phyloP scores from a whole-genome alignment of 2,113 vertebrate genomes.

The Garra rufa region DNA sequence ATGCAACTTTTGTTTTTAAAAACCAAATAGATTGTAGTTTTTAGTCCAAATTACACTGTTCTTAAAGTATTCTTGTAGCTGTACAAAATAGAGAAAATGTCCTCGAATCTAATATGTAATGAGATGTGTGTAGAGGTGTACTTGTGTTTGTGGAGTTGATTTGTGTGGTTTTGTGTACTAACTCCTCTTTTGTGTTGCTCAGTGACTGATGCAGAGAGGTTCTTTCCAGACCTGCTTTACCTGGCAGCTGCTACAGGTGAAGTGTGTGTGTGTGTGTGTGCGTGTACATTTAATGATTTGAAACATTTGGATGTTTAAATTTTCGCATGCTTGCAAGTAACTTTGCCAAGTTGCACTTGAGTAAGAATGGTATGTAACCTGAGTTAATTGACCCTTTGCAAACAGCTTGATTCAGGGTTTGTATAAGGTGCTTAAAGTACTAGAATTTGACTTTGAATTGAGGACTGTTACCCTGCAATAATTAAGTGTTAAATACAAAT shows the following conservation, averaged over 20 bases:
- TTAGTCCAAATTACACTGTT: conserved; percentile 23
- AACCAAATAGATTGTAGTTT: conserved; percentile 17
- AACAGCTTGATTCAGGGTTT: too few species aligned
- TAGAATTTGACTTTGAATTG: too few species aligned
- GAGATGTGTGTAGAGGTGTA: neutral
- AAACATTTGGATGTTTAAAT: too few species aligned
- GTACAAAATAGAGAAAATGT: conserved; percentile 6
- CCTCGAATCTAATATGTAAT: conserved; percentile 1
- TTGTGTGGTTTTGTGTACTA: neutral
- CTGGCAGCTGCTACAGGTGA: conserved; percentile 11
- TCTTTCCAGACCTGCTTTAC: conserved; percentile 9
- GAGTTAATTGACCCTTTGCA: too few species aligned
- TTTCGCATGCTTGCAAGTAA: neutral
- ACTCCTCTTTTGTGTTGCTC: conserved; percentile 34
- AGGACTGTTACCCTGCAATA: too few species aligned
- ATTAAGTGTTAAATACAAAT: too few species aligned
- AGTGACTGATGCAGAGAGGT: conserved; percentile 16
- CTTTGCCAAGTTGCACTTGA: too few species aligned
- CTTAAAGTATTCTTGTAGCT: conserved; percentile 15
- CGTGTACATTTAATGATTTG: neutral
- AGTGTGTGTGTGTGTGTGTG: neutral
- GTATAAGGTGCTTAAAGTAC: too few species aligned
- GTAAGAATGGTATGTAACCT: too few species aligned
- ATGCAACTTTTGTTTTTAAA: conserved; percentile 50
- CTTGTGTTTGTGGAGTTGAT: neutral